phyloP scores from a whole-genome alignment of 2,888 invertebrate genomes.

The Campopleginae sp. region DNA sequence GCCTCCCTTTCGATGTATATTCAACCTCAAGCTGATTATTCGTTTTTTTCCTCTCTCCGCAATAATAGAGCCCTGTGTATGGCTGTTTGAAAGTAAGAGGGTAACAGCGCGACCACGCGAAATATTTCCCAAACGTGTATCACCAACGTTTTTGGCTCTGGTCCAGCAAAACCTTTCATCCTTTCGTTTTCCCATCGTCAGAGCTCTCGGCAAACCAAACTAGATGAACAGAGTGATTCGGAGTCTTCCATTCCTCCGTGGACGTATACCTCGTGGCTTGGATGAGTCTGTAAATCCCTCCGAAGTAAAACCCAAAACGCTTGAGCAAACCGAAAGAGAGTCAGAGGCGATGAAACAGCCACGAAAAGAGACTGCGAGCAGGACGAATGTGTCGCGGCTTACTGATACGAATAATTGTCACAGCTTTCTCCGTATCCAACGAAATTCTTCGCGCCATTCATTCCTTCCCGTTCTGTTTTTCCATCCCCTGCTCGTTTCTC shows the following conservation, averaged over 20 bases:
- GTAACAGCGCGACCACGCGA: conserved; percentile 52
- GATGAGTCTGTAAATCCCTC: conserved; percentile 40
- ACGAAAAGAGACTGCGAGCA: conserved; percentile 15
- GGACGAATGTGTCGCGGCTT: conserved; percentile 16
- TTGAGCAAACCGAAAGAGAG: background rate
- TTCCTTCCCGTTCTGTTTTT: background rate
- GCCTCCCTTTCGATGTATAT: conserved; percentile 40
- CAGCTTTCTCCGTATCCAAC: background rate
- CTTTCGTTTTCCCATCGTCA: conserved; percentile 54
- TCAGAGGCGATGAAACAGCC: background rate
- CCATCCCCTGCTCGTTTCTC: background rate
- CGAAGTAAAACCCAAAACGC: conserved; percentile 27
- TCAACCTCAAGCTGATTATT: conserved; percentile 39
- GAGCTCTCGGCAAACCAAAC: conserved; percentile 38
- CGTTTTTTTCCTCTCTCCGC: conserved; percentile 36
- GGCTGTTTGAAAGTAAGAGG: background rate
- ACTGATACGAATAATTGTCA: conserved; percentile 29
- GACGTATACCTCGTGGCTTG: conserved; percentile 13
- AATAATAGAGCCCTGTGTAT: background rate
- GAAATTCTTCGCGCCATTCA: background rate
- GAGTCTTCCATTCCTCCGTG: conserved; percentile 26
- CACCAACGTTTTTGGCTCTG: conserved; percentile 65
- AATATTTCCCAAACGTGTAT: conserved; percentile 68
- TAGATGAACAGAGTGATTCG: conserved; percentile 33
- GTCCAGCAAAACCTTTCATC: conserved; percentile 66